Percentiles rank a stretch among this genome's conserved stretches.
Conservation (phyloP, 2,113 vertebrate species). For the Gallinago media region DNA sequence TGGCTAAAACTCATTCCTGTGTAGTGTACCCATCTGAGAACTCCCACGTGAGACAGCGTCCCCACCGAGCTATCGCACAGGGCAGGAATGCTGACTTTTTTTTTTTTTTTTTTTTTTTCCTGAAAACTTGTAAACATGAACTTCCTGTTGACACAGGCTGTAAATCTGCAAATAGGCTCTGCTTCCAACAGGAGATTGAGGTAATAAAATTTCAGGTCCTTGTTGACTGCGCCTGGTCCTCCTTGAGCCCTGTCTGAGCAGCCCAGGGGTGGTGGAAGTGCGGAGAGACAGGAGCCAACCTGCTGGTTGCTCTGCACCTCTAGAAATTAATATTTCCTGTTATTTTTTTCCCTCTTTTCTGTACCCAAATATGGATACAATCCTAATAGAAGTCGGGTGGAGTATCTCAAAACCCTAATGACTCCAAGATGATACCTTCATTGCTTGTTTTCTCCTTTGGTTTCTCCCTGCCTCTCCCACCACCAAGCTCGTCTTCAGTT, state of each 20-base stretch:
- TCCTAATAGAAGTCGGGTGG: conserved; percentile 5
- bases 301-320: background rate
- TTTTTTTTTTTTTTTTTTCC: background rate
- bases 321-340: background rate
- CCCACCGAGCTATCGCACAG: background rate
- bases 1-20: background rate
- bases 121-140: conserved; percentile 59
- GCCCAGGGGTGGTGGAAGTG: background rate
- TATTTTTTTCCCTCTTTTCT: background rate
- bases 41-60: background rate
- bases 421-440: background rate
- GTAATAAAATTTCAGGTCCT: conserved; percentile 14
- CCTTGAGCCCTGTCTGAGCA: background rate
- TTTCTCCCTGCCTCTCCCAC: background rate
- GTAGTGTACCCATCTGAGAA: background rate
- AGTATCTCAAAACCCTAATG: background rate
- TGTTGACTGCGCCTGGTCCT: background rate
- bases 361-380: background rate
- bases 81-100: conserved; percentile 29
- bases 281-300: background rate
- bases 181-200: background rate
- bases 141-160: conserved; percentile 31
- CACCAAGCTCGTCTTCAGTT: background rate
- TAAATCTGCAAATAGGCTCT: conserved; percentile 11
- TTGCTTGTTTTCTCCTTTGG: background rate